Evolutionary conservation across 2,113 vertebrate species (phyloP).

Genomic region (Carassius auratus): DNA sequence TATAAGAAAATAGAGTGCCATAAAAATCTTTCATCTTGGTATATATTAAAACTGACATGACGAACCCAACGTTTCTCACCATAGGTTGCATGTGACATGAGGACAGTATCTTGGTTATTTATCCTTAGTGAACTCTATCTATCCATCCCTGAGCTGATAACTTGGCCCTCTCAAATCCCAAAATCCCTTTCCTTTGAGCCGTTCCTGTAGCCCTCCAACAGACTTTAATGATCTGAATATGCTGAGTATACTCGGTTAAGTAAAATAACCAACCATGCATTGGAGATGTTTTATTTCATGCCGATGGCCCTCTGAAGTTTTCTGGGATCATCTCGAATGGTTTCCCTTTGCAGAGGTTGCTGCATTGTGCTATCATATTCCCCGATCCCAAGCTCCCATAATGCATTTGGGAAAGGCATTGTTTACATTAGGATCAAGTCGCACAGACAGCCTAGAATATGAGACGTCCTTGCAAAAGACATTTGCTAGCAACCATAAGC

Average conservation of each 20-base stretch:
- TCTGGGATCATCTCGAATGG: slow-evolving; percentile 22
- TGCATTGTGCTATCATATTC: slow-evolving; percentile 46
- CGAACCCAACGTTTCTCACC: slow-evolving; percentile 21
- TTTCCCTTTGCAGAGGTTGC: slow-evolving; percentile 41
- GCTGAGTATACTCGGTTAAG: neutral
- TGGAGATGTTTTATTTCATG: neutral
- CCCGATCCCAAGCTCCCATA: slow-evolving; percentile 57
- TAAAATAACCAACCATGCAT: neutral
- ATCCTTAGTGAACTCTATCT: neutral
- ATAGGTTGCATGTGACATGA: slow-evolving; percentile 31
- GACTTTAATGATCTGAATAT: slow-evolving; percentile 4
- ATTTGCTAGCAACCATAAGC: slow-evolving; percentile 66
- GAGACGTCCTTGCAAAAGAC: slow-evolving; percentile 66
- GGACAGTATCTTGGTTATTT: slow-evolving; percentile 14
- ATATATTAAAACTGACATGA: slow-evolving; percentile 34
- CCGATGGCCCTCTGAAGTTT: neutral
- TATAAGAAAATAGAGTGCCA: slow-evolving; percentile 74
- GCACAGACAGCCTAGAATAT: slow-evolving; percentile 58
- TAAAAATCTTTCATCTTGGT: slow-evolving; percentile 56
- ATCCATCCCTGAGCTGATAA: slow-evolving; percentile 60
- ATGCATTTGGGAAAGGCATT: slow-evolving; percentile 67
- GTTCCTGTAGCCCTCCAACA: slow-evolving; percentile 47
- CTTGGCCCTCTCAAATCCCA: slow-evolving; percentile 40
- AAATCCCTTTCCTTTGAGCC: slow-evolving; percentile 27
- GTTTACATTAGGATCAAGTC: slow-evolving; percentile 66